Base-by-base conservation (phyloP, 2,888 invertebrate species). In the Thecocarcelia acutangulata region DNA sequence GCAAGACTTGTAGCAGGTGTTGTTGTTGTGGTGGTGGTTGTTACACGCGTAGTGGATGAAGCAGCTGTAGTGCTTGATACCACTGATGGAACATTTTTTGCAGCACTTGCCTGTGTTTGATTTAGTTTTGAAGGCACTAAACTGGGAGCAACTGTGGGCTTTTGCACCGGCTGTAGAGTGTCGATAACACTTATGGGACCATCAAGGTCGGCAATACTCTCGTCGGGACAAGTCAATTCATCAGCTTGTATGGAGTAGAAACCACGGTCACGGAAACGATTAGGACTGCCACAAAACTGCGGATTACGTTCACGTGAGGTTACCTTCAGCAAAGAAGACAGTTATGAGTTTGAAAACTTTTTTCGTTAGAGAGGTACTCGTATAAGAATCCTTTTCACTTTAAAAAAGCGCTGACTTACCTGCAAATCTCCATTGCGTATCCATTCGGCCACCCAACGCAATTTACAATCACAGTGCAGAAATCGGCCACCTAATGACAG, bases 371-470 rank as follows among this genome's bases (percentile, higher is more conserved):
- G 2, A 44, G 44, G 6, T n/a, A n/a, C n/a, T n/a, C n/a, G 13
- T 5, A 6, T 6, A 5, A 2, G 15, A 48, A 46, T 8, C 28
- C 28, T 28, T 28, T 28, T 28, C 6, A 28, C n/a, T n/a, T n/a
- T n/a, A n/a, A n/a, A n/a, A n/a, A n/a, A n/a, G 24, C 24, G 2
- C 3, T 24, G 24, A 5, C 24, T 33, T 37, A 90, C 97, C 93
- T 97, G 97, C 48, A 97, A 92, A 89, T 97, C 97, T 13, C 95
- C 95, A 84, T 94, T 94, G 68, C 94, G 93, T 85, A 97, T 97
- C 97, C 97, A 97, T 88, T 97, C 95, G 80, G 96, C 94, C 78
- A 97, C 95, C 97, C 97, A 97, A 9, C 94, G 93, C 59, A 97
- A 90, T 76, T 95, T 94, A 89, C 97, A 97, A 88, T 97, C 97